A percentile compares a stretch with the other conserved stretches of the same genome.
Evolutionary conservation across 2,888 invertebrate genomes (phyloP).

Genomic region (Leptopilina myrica): DNA sequence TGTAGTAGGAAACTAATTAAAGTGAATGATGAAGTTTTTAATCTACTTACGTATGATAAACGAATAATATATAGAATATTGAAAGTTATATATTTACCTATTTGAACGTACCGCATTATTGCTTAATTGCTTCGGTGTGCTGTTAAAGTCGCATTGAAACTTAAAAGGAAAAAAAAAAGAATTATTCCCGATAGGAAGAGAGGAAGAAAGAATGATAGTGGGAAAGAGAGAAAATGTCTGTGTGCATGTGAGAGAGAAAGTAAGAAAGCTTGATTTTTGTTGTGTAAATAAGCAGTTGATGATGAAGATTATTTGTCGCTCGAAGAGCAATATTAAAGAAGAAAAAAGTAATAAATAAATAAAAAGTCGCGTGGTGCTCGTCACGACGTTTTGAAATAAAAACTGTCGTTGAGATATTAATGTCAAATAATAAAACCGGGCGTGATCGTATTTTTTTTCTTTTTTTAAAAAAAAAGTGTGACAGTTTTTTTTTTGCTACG

Average conservation of each 20-base stretch:
- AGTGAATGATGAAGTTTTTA: conserved; percentile 58
- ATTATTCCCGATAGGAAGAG: conserved; percentile 43
- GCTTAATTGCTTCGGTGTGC: conserved; percentile 51
- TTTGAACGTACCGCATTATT: conserved; percentile 40
- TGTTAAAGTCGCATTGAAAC: conserved; percentile 46
- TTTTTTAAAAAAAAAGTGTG: neutral
- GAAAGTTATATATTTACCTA: conserved; percentile 52
- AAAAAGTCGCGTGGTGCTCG: conserved; percentile 58
- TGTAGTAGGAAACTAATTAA: conserved; percentile 55
- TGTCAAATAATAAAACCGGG: conserved; percentile 1
- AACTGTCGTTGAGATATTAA: conserved; percentile 42
- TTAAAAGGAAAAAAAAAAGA: conserved; percentile 50
- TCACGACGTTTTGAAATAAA: conserved; percentile 47
- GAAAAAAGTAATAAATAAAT: neutral
- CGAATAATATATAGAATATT: conserved; percentile 52
- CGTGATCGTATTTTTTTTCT: neutral
- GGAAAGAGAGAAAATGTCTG: conserved; percentile 43
- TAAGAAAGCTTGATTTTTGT: conserved; percentile 64
- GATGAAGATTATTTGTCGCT: conserved; percentile 45
- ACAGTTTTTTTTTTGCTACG: neutral
- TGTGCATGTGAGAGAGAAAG: conserved; percentile 44
- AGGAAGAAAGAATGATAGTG: conserved; percentile 51
- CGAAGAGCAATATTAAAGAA: conserved; percentile 48
- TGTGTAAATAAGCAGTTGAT: conserved; percentile 71
- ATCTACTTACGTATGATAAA: conserved; percentile 61